Percentiles rank a stretch among this genome's conserved stretches.
Evolutionary conservation across 2,113 vertebrate genomes (phyloP).

Genomic region (Bubo bubo): DNA sequence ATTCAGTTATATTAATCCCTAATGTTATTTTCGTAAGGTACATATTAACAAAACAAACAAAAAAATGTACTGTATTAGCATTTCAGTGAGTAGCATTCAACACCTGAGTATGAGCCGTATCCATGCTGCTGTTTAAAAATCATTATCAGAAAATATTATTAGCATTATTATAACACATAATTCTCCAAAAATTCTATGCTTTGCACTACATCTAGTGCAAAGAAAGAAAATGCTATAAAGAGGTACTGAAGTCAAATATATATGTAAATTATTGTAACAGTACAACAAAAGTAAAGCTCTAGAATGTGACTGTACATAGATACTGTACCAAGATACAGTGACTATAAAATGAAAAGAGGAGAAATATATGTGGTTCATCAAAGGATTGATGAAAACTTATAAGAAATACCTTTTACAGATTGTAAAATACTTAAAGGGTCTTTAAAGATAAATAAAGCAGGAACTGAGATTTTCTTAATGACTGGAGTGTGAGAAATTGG

Average conservation of each 20-base stretch:
- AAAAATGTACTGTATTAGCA: neutral
- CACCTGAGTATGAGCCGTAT: neutral
- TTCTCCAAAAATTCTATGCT: neutral
- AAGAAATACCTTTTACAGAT: neutral
- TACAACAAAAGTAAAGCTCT: neutral
- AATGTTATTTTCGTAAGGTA: neutral
- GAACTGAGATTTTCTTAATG: neutral
- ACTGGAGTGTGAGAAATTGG: neutral
- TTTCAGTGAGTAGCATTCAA: neutral
- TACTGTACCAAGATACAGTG: neutral
- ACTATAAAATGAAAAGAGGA: neutral
- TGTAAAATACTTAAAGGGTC: neutral
- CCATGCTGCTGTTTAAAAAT: neutral
- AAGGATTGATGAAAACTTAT: neutral
- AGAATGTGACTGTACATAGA: neutral
- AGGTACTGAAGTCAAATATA: neutral
- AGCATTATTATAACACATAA: neutral
- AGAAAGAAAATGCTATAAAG: neutral
- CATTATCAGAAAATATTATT: neutral
- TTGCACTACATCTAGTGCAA: neutral
- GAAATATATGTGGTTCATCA: neutral
- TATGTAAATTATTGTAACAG: neutral
- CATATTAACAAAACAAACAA: neutral
- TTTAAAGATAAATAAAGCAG: neutral
- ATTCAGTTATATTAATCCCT: neutral